A percentile compares a stretch with the other conserved stretches of the same genome.
Evolutionary conservation across 2,113 vertebrate genomes (phyloP).

Genomic region (Lophotis ruficrista): DNA sequence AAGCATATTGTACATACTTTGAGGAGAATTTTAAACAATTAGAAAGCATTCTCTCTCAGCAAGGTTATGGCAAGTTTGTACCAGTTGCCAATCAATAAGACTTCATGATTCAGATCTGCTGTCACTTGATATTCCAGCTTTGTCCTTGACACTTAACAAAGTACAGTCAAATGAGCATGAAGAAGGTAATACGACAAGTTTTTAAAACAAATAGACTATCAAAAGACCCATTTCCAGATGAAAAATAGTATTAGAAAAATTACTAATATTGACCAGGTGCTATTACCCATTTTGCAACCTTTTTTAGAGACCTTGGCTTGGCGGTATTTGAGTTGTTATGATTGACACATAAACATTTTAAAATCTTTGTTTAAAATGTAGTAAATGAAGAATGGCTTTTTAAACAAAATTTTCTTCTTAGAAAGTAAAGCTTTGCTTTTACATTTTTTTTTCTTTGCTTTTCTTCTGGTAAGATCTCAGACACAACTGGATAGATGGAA

Average conservation of each 20-base stretch:
- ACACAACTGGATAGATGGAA: background rate
- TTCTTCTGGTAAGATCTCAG: background rate
- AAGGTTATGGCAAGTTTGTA: background rate
- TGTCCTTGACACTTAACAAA: conserved; percentile 12
- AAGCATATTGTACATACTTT: background rate
- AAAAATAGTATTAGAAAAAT: background rate
- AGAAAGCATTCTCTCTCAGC: background rate
- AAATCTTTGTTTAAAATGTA: background rate
- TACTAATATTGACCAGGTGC: background rate
- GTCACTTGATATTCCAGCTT: background rate
- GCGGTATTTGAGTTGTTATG: background rate
- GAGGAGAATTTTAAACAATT: conserved; percentile 18
- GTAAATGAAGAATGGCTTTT: background rate
- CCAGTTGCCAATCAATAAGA: background rate
- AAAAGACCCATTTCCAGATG: background rate
- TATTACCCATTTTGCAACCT: background rate
- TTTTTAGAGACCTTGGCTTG: background rate
- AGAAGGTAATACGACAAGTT: background rate
- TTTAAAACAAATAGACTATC: background rate
- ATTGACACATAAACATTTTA: background rate
- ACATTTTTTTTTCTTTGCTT: background rate
- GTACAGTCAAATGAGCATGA: background rate
- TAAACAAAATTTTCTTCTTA: background rate
- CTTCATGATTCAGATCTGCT: background rate
- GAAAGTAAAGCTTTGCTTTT: background rate